phyloP scores from a whole-genome alignment of 2,797 vertebrate species.

The Vultur gryphus region DNA sequence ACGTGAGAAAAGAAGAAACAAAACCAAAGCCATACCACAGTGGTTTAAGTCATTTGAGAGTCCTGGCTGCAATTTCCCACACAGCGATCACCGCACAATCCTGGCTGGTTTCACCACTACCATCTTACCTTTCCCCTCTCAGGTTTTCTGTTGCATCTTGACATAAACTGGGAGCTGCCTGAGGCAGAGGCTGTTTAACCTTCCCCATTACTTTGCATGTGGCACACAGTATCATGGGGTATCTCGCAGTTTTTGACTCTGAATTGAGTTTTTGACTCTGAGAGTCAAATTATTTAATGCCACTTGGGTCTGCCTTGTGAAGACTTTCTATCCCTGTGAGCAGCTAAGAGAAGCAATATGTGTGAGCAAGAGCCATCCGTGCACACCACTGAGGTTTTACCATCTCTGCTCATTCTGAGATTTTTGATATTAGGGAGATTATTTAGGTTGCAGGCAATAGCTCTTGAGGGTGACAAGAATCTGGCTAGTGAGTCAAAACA shows the following conservation, averaged over 20 bases:
- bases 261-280: neutral
- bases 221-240: neutral
- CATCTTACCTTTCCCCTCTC: neutral
- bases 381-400: neutral
- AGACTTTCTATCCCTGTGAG: neutral
- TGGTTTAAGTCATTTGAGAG: neutral
- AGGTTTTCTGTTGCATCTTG: neutral
- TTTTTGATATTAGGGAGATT: neutral
- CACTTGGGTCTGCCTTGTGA: neutral
- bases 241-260: neutral
- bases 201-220: neutral
- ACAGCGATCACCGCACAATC: neutral
- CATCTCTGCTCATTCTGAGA: neutral
- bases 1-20: slow-evolving; percentile 39
- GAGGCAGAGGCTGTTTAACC: neutral
- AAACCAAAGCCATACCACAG: neutral
- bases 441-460: neutral
- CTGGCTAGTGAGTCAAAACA: neutral
- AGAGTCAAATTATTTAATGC: neutral
- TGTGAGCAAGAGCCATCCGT: neutral
- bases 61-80: slow-evolving; percentile 3
- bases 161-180: neutral
- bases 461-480: neutral
- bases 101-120: neutral
- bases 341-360: neutral